These are phyloP conservation scores for Menura novaehollandiae DNA, from an alignment of 2,113 vertebrate species.

Conservation along the genomic window DNA sequence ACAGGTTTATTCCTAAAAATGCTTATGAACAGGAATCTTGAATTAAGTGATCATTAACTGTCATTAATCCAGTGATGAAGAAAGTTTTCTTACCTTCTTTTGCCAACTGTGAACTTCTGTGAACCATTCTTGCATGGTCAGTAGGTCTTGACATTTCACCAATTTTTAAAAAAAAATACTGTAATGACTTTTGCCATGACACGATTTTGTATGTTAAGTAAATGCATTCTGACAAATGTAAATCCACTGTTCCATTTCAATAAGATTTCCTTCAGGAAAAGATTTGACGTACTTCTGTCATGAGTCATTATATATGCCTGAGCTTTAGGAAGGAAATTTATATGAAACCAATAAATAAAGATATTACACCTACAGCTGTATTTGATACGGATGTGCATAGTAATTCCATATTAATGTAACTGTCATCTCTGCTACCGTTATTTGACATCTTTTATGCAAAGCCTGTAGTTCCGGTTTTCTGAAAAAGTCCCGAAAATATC, in stretches of 20 bases:
- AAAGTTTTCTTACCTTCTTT: not conserved
- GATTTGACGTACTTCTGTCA: not conserved
- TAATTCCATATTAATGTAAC: not conserved
- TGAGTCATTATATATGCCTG: conserved; percentile 12
- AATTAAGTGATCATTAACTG: not conserved
- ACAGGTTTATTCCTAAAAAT: not conserved
- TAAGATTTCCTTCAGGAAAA: conserved; percentile 8
- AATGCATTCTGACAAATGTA: conserved; percentile 30
- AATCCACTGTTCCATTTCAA: conserved; percentile 6
- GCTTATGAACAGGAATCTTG: not conserved
- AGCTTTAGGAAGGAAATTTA: conserved; percentile 9
- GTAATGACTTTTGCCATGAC: not conserved
- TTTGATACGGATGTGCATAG: conserved; percentile 15
- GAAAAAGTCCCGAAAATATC: not conserved
- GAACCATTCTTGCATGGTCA: not conserved
- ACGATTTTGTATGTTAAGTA: not conserved
- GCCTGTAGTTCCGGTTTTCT: not conserved
- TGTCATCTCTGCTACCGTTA: conserved; percentile 1
- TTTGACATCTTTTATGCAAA: not conserved
- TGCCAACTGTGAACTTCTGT: not conserved
- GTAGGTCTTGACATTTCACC: not conserved
- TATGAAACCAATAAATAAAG: conserved; percentile 27
- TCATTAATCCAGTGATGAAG: not conserved
- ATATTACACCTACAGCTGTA: conserved; percentile 1
- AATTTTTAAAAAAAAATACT: not conserved